A percentile compares a stretch with the other conserved stretches of the same genome.
phyloP scores from a whole-genome alignment of 2,888 invertebrate species.

The Heliconius sara region DNA sequence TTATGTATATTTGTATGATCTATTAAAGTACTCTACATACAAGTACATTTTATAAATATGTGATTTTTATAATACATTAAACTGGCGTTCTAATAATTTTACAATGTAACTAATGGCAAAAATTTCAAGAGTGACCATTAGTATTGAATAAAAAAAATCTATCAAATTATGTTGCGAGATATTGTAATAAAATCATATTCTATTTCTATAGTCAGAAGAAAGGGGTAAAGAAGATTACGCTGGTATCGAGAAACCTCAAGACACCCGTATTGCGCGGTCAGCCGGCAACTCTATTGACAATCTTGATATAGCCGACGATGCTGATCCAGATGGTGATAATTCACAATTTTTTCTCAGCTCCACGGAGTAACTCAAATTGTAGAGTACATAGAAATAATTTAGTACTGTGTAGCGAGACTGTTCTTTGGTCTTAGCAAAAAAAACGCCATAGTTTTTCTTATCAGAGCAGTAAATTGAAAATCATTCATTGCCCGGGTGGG shows the following conservation, averaged over 20 bases:
- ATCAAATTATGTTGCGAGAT: neutral
- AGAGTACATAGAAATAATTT: neutral
- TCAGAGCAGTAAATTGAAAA: neutral
- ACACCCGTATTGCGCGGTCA: constrained; percentile 85
- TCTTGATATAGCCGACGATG: constrained; percentile 87
- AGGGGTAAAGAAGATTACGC: constrained; percentile 87
- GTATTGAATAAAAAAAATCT: no score
- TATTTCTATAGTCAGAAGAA: constrained; percentile 86
- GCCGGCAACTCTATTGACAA: constrained; percentile 89
- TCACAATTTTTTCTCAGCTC: neutral
- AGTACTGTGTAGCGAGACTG: neutral
- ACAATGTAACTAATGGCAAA: neutral
- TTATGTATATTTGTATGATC: neutral
- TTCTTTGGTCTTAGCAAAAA: neutral
- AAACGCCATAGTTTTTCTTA: neutral
- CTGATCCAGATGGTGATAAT: constrained; percentile 81
- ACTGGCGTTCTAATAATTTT: neutral
- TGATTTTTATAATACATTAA: neutral
- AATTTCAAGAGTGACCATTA: neutral
- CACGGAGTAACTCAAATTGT: neutral
- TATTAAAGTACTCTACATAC: neutral
- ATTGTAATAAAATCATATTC: neutral
- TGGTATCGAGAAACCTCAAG: constrained; percentile 77
- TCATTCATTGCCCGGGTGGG: neutral
- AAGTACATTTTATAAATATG: neutral